phyloP scores from a whole-genome alignment of 2,113 vertebrate genomes.

The Leptobrachium ailaonicum region DNA sequence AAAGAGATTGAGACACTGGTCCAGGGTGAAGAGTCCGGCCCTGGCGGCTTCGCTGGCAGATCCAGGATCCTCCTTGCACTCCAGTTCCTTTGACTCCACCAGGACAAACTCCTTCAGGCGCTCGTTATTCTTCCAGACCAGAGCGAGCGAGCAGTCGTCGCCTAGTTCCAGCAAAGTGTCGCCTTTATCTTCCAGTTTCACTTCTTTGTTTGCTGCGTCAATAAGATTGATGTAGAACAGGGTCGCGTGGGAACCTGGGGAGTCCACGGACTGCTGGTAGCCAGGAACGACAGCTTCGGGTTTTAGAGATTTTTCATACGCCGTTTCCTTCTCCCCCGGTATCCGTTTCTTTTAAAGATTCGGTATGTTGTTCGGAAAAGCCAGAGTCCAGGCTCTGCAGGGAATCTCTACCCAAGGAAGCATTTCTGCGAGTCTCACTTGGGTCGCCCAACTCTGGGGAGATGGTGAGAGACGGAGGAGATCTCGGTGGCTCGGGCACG shows the following conservation, averaged over 20 bases:
- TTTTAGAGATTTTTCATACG: conserved; percentile 82
- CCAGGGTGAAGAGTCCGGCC: conserved; percentile 93
- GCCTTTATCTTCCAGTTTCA: conserved; percentile 91
- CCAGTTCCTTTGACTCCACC: conserved; percentile 93
- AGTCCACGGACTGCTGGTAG: conserved; percentile 86
- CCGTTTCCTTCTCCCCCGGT: conserved; percentile 77
- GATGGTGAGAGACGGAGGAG: conserved; percentile 50
- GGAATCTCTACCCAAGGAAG: conserved; percentile 62
- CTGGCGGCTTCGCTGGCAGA: conserved; percentile 89
- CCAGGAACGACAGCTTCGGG: conserved; percentile 94
- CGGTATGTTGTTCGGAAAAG: conserved; percentile 74
- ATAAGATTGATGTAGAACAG: conserved; percentile 89
- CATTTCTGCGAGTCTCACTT: conserved; percentile 56
- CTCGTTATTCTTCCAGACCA: conserved; percentile 97
- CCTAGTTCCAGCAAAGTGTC: conserved; percentile 77
- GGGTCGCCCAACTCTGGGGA: conserved; percentile 56
- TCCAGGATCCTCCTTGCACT: conserved; percentile 87
- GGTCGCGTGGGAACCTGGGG: conserved; percentile 69
- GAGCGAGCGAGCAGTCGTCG: conserved; percentile 82
- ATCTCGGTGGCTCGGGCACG: conserved; percentile 59
- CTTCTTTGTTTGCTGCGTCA: conserved; percentile 81
- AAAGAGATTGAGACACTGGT: conserved; percentile 97
- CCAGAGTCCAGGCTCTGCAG: conserved; percentile 76
- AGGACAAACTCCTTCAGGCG: conserved; percentile 91
- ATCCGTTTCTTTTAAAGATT: conserved; percentile 66